Base-by-base conservation (phyloP, 2,797 vertebrate species). In the Onychomys arenicola region DNA sequence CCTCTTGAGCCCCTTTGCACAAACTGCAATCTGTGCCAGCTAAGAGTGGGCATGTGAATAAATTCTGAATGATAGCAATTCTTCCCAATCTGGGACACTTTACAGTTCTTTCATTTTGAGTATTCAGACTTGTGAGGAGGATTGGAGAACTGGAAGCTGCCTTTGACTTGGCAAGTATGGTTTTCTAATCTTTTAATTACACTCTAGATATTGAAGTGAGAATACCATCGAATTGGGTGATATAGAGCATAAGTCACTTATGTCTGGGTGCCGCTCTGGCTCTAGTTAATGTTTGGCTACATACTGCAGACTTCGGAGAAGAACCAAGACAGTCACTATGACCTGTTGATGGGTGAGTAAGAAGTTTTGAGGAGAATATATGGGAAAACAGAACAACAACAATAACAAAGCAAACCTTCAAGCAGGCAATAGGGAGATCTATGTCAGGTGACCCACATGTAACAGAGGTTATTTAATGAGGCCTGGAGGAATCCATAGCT, bases 131-230 rank as follows among this genome's bases (percentile, higher is more conserved):
- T 89, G 25, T 37, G 19, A 57, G 1, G 25, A 23, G 4, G 27
- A 49, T 13, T 49, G 77, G 29, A 80, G 27, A 80, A 29, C n/a
- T 71, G 32, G 46, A n/a, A 88, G 32, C 17, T 89, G 46, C 61
- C 77, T 91, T 96, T 85, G 27, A 86, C 81, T 81, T 29, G 29
- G 17, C 89, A 75, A 96, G 82, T 49, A 57, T 57, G 25, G 5
- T 96, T 95, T 90, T 93, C 27, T 89, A 83, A 63, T 83, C 49
- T 92, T 96, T 86, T 59, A 78, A 69, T 84, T 88, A 49, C 21
- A 61, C 34, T 91, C 37, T 93, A 19, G 52, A 37, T 89, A 95
- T 46, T 69, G 43, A 93, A 92, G 49, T 82, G 3, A 94, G 95
- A 96, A 83, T 52, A 52, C 78, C 40, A 49, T 52, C 81, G 32